Conservation (phyloP, 2,888 invertebrate species). For the Mythimna ferrago region DNA sequence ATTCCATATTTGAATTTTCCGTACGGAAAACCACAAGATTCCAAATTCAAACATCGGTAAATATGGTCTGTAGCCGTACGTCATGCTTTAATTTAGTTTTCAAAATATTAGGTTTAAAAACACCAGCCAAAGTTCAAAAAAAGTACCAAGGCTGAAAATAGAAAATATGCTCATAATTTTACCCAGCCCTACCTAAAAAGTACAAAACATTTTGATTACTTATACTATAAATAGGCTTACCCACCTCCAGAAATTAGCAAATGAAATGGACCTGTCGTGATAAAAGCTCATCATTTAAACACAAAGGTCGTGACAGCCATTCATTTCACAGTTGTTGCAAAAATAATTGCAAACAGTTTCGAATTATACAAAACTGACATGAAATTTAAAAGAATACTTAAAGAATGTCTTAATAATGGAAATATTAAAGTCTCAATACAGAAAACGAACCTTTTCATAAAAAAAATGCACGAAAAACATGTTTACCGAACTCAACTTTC, state of each 20-base stretch:
- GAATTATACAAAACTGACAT: constrained; percentile 10
- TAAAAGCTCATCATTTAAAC: constrained; percentile 57
- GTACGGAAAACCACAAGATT: constrained; percentile 4
- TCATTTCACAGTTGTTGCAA: constrained; percentile 38
- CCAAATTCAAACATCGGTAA: constrained; percentile 21
- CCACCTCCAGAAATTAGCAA: constrained; percentile 60
- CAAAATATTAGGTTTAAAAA: not conserved
- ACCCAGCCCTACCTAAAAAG: constrained; percentile 30
- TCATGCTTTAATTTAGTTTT: not conserved
- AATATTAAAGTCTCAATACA: not conserved
- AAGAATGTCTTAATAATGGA: constrained; percentile 1
- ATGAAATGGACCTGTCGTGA: constrained; percentile 63
- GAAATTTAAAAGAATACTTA: not conserved
- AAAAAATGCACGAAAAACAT: constrained; percentile 16
- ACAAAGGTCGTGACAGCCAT: constrained; percentile 51
- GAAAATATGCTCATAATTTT: constrained; percentile 23
- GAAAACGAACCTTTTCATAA: constrained; percentile 2
- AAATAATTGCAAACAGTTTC: constrained; percentile 26
- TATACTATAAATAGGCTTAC: constrained; percentile 36
- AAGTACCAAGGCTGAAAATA: constrained; percentile 14
- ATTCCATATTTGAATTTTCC: constrained; percentile 13
- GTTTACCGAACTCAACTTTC: constrained; percentile 40
- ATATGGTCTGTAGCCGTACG: not conserved
- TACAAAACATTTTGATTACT: constrained; percentile 23
- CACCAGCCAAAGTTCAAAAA: not conserved